phyloP scores from a whole-genome alignment of 1,140 invertebrate species.

The Caenorhabditis tropicalis region DNA sequence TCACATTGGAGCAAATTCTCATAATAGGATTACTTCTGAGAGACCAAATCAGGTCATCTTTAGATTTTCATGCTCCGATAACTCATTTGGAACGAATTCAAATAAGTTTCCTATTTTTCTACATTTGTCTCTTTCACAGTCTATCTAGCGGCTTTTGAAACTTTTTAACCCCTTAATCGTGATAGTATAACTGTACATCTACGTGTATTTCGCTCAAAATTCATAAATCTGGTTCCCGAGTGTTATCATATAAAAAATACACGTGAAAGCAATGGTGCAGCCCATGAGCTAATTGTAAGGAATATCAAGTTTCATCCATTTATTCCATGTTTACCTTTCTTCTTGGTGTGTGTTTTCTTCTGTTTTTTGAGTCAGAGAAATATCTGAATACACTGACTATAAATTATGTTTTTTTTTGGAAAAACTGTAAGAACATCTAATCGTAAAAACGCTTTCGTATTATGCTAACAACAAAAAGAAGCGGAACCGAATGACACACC shows the following conservation, averaged over 20 bases:
- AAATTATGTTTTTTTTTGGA: background rate
- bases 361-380: background rate
- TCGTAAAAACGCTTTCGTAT: no score
- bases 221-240: background rate
- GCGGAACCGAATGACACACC: background rate
- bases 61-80: background rate
- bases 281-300: background rate
- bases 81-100: no score
- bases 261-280: background rate
- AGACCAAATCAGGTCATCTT: background rate
- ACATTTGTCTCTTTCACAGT: no score
- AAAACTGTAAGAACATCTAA: no score
- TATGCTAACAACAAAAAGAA: background rate
- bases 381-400: background rate
- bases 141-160: no score
- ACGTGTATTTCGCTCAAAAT: no score
- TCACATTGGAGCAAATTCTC: background rate
- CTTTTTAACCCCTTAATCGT: no score
- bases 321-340: slow-evolving; percentile 8
- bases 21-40: background rate
- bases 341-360: background rate
- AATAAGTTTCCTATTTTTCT: no score
- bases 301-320: slow-evolving; percentile 9
- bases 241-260: background rate
- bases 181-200: background rate